These are phyloP conservation scores for Dromiciops gliroides DNA, from an alignment of 2,113 vertebrate genomes.

Conservation along the genomic window DNA sequence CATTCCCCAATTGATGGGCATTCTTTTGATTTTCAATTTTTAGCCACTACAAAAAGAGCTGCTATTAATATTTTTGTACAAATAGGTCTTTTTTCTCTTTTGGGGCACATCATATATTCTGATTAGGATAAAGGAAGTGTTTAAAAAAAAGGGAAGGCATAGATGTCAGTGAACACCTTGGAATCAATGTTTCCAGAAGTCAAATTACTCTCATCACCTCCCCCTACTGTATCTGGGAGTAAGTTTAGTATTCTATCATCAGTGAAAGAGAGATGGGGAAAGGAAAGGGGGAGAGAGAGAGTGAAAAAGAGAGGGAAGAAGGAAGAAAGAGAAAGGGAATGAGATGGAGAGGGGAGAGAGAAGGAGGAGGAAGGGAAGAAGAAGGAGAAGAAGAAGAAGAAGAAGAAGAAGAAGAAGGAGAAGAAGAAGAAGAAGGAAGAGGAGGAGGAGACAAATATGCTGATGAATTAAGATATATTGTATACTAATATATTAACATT, in stretches of 20 bases:
- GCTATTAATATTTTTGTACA: too few species aligned
- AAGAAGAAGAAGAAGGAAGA: too few species aligned
- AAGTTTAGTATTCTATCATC: neutral
- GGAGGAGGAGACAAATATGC: neutral
- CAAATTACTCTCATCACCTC: neutral
- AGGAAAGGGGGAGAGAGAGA: neutral
- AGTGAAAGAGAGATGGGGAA: neutral
- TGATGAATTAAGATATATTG: neutral
- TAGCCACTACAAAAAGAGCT: too few species aligned
- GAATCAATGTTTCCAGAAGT: neutral
- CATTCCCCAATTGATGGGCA: too few species aligned
- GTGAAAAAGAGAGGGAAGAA: too few species aligned
- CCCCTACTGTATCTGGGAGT: neutral
- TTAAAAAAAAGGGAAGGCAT: neutral
- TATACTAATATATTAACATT: neutral
- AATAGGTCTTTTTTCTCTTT: too few species aligned
- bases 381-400: too few species aligned
- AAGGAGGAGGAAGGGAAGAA: neutral
- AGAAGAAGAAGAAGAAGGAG: rapidly evolving
- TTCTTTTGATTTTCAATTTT: too few species aligned
- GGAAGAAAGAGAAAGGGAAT: too few species aligned
- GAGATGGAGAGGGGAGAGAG: too few species aligned
- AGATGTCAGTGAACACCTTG: neutral
- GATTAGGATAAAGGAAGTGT: neutral
- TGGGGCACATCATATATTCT: neutral